Base-by-base conservation (phyloP, 2,888 invertebrate genomes). In the Drosophila picticornis region DNA sequence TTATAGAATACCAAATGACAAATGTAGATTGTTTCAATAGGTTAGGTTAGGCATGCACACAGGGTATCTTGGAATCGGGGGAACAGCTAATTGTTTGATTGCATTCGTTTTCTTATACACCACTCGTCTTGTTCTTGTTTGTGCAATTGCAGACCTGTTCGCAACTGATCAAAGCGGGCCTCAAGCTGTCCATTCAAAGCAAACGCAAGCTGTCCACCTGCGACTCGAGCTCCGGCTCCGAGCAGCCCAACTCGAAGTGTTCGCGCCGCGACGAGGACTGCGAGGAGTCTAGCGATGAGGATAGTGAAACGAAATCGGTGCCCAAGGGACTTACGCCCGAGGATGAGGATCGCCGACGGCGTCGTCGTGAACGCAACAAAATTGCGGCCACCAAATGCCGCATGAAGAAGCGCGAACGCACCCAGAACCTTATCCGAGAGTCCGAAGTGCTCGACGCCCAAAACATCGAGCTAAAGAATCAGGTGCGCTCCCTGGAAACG, bases 351-450 rank as follows among this genome's bases (percentile, higher is more conserved):
- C 95, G 98, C 40, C 95, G 98, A 67, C 94, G 97, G 71, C 95
- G 97, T 67, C 94, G 98, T 90, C 95, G 98, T 88, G 98, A 98
- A 93, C 95, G 98, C 84, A 98, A 98, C 93, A 98, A 98, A 94
- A 97, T 98, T 79, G 98, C 98, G 60, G 98, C 98, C 70, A 98
- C 98, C 16, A 98, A 98, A 93, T 98, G 98, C 92, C 95, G 98
- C 81, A 95, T 98, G 94, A 98, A 98, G 95, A 98, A 98, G 93
- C 96, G 98, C 46, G 97, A 98, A 92, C 95, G 97, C 80, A 98
- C 97, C 2, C 96, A 96, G 84, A 97, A 97, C 91, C 94, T 98
- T 82, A 96, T 97, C 83, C 96, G 96, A 76, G 98, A 98, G 94
- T 97, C 97, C 60, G 97, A 97, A 93, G 95, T 96, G 59, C 94